Conservation (phyloP, 2,113 vertebrate species). For the Xenopus borealis region DNA sequence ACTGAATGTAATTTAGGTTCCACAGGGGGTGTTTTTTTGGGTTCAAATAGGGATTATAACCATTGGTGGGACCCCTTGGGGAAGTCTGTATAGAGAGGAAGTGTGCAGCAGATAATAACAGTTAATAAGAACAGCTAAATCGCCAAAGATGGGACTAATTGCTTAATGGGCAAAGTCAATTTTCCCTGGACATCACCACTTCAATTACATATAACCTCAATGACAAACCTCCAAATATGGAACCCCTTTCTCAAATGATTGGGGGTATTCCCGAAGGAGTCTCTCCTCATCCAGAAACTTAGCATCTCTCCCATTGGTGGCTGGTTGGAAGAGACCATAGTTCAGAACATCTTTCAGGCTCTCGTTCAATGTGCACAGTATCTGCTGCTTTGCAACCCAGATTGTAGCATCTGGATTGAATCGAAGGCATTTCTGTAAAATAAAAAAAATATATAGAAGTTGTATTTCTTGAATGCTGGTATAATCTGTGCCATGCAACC, state of each 20-base stretch:
- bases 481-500: no score
- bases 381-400: constrained; percentile 92
- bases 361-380: constrained; percentile 85
- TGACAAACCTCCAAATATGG: constrained; percentile 82
- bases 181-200: no score
- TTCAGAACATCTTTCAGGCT: constrained; percentile 87
- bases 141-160: no score
- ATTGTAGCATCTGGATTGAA: constrained; percentile 89
- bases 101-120: no score
- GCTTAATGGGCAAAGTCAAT: no score
- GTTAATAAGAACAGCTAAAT: no score
- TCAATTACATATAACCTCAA: background rate
- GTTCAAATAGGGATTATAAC: no score
- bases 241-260: constrained; percentile 90
- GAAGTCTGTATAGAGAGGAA: no score
- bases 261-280: constrained; percentile 84
- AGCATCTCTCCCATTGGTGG: constrained; percentile 85
- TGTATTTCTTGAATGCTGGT: no score
- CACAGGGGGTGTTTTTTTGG: no score
- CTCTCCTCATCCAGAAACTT: constrained; percentile 91
- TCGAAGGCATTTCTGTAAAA: constrained; percentile 82
- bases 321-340: constrained; percentile 90
- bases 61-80: no score
- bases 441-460: background rate
- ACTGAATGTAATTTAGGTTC: no score